Conservation (phyloP, 2,797 vertebrate species). For the Loris lydekkerianus region DNA sequence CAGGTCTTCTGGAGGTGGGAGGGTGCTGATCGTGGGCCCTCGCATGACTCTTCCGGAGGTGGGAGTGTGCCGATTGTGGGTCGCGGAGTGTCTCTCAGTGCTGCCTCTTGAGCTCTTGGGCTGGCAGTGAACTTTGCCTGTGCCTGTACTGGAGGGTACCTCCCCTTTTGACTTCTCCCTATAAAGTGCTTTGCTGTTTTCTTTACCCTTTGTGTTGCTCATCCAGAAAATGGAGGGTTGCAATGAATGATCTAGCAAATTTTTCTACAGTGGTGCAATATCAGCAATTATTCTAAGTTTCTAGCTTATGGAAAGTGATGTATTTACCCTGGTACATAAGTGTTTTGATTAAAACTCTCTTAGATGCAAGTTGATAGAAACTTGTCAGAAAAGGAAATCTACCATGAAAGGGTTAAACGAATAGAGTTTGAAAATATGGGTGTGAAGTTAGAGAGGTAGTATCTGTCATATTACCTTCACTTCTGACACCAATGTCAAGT, state of each 20-base stretch:
- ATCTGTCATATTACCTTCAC: neutral
- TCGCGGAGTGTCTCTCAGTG: no score
- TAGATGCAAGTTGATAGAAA: neutral
- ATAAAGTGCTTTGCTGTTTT: neutral
- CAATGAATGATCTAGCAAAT: neutral
- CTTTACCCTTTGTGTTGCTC: neutral
- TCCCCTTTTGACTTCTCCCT: no score
- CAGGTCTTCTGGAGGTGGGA: no score
- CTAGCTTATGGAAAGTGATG: neutral
- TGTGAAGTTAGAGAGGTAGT: neutral
- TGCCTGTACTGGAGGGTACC: no score
- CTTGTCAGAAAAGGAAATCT: neutral
- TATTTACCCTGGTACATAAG: neutral
- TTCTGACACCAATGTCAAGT: neutral
- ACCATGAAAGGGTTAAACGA: neutral
- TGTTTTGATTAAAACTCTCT: constrained; percentile 8
- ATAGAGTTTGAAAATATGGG: neutral
- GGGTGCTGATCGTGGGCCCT: no score
- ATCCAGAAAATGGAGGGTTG: neutral
- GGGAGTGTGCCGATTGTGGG: no score
- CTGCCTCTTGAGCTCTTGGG: no score
- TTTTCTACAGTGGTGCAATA: constrained; percentile 40
- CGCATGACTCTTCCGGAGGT: no score
- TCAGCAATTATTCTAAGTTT: neutral
- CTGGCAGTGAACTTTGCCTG: no score